Base-by-base conservation (phyloP, 1,140 invertebrate species). In the Drosophila sp. region DNA sequence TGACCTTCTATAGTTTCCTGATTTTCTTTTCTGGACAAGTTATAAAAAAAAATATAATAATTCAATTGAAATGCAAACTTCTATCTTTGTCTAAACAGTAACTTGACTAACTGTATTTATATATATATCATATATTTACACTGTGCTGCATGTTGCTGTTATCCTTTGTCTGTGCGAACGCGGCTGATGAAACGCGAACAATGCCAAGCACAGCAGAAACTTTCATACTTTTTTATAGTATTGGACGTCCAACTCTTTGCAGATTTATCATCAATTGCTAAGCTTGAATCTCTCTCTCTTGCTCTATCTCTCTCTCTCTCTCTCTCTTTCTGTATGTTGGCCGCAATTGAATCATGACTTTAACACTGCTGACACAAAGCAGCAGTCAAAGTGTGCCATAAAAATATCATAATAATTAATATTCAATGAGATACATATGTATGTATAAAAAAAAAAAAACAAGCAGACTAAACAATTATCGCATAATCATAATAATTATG, bases 181-280 rank as follows among this genome's bases (percentile, higher is more conserved):
- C 72, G 36, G 34, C 29, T 48, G 18, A n/a, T 46, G 41, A 32
- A 36, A 48, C 18, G 43, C 45, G 25, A 36, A 50, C 32, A 74
- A 62, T 74, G 72, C 18, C 57, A 58, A 53, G 29, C 51, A 27
- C 5, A 51, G n/a, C 29, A 29, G 9, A 4, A 7, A 41, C 14
- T 41, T 18, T 43, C 63, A 70, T 70, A 70, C 40, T 57, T 70
- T 70, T 74, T 74, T 74, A 74, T 74, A 74, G 58, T 34, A 11
- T 25, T 67, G 41, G n/a, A 11, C 29, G 27, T 56, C 51, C 46
- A 64, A 46, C 58, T 48, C 21, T 25, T 18, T 16, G 54, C 57
- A 54, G 59, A 70, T 71, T 71, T 57, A 70, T 63, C 57, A 70
- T 70, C 48, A 62, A 61, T 59, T 25, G 41, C 34, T 18, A 43